Evolutionary conservation across 1,140 invertebrate genomes (phyloP), one percentile per base, ranked within the genome.

Genomic region (Neelides sp.): DNA sequence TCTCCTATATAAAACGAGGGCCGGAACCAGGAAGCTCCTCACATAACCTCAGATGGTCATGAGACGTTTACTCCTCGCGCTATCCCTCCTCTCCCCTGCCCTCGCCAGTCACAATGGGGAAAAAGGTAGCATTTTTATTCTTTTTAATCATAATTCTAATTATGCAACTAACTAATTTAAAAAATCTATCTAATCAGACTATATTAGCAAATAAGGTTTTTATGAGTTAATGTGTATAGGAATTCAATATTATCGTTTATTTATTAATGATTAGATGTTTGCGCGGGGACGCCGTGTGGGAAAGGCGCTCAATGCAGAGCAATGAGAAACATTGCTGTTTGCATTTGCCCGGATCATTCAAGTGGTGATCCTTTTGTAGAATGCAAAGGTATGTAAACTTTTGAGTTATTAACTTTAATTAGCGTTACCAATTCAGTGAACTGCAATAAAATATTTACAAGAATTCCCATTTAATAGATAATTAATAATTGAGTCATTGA

Each of bases 291-390:
- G 7, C 69, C 73, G 0, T 93, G 88, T 64, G 87, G 86, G 5
- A 76, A 78, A n/a, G 80, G 81, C 20, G 86, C 87, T 12, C 71
- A 82, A 50, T 93, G 88, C 62, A 67, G 74, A 34, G 78, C 77
- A 0, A 70, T 78, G 45, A 75, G 77, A 36, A 86, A 90, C 61
- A 73, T 74, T 51, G 78, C 83, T 2, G 80, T 82, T 47, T 93
- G 88, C 63, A 74, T 74, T 37, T 92, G 88, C 68, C 86, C 85
- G 12, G 19, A 42, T 27, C 28, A 44, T 5, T 20, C 22, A 12
- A 30, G 24, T 13, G 52, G 52, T 4, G 46, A 54, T 28, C 52
- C 52, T 0, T 54, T 54, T 48, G 46, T 39, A 23, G 39, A 28
- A 10, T 54, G 52, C 36, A 54, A n/a, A n/a, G n/a, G n/a, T n/a